Base-by-base conservation (phyloP, 2,797 vertebrate genomes). In the Rhabdomys pumilio region DNA sequence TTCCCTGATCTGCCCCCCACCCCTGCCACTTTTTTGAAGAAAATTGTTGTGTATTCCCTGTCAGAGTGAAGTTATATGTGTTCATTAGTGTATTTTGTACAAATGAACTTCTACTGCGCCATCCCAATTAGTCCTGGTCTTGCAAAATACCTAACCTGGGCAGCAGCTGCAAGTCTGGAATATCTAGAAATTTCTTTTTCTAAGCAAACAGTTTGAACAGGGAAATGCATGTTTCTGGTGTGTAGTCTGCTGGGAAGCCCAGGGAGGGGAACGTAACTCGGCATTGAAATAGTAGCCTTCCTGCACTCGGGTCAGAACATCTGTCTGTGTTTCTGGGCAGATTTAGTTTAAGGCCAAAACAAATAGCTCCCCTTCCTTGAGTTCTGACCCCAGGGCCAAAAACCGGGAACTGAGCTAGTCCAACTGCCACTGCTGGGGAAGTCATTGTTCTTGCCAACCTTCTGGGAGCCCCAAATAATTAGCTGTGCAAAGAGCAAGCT, bases 401-500 rank as follows among this genome's bases (percentile, higher is more conserved):
- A 73, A 93, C 86, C 38, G 29, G 61, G 67, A 92, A 95, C 92
- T 89, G 77, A 94, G 76, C 96, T 69, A 91, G 90, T 83, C 92
- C 83, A 94, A 34, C 80, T 82, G n/a, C 91, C 91, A 87, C 90
- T 95, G 73, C 80, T 91, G 26, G 57, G 86, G 80, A 97, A 97
- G 96, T 96, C 94, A 89, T 95, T 96, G 96, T 94, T 97, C 89
- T 97, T 75, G 73, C 44, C 53, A 95, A 6, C 86, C 96, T 97
- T 97, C 89, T 94, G 96, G 95, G 96, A 98, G 53, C 91, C 91
- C 96, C 94, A 91, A 91, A 97, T 97, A 98, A 97, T 98, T 98
- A 97, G 90, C 95, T 96, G 93, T 96, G 97, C 95, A 97, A 97
- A 96, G 91, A 96, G 67, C 91, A 95, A 86, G 93, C 79, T 96